Percentiles rank a stretch among this genome's conserved stretches.
These are phyloP conservation scores for Notolepis coatsorum DNA, from an alignment of 2,797 vertebrate genomes.

Conservation along the genomic window DNA sequence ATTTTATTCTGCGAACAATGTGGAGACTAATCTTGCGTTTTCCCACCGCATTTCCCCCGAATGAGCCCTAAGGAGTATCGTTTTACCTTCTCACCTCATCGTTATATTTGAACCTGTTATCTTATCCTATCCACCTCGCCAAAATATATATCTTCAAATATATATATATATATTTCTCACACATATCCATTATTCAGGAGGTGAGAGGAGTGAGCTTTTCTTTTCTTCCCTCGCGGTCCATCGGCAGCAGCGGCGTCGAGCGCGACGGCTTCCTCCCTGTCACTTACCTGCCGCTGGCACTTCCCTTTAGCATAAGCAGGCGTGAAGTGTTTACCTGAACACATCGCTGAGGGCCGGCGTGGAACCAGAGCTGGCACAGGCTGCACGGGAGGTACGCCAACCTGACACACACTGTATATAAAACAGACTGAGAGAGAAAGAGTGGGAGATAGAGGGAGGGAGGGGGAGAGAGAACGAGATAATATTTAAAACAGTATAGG, in stretches of 20 bases:
- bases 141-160: slow-evolving; percentile 45
- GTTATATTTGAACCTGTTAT: too few species aligned
- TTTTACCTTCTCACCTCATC: too few species aligned
- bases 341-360: slow-evolving; percentile 76
- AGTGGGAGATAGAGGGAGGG: slow-evolving; percentile 46
- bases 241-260: slow-evolving; percentile 68
- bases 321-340: slow-evolving; percentile 85
- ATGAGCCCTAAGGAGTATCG: too few species aligned
- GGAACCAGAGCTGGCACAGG: slow-evolving; percentile 78
- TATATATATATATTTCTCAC: slow-evolving; percentile 38
- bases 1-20: too few species aligned
- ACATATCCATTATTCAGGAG: slow-evolving; percentile 48
- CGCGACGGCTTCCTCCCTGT: slow-evolving; percentile 75
- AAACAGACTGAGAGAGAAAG: slow-evolving; percentile 66
- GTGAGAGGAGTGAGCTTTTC: slow-evolving; percentile 46
- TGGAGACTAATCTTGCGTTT: too few species aligned
- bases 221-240: too few species aligned
- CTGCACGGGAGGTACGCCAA: slow-evolving; percentile 72
- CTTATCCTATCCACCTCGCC: too few species aligned
- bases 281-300: slow-evolving; percentile 81
- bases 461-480: slow-evolving; percentile 11
- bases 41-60: too few species aligned
- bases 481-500: not conserved
- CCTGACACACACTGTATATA: slow-evolving; percentile 82
- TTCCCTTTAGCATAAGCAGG: slow-evolving; percentile 83